Evolutionary conservation across 2,888 invertebrate genomes (phyloP).

Genomic region (Metallyticus violacea): DNA sequence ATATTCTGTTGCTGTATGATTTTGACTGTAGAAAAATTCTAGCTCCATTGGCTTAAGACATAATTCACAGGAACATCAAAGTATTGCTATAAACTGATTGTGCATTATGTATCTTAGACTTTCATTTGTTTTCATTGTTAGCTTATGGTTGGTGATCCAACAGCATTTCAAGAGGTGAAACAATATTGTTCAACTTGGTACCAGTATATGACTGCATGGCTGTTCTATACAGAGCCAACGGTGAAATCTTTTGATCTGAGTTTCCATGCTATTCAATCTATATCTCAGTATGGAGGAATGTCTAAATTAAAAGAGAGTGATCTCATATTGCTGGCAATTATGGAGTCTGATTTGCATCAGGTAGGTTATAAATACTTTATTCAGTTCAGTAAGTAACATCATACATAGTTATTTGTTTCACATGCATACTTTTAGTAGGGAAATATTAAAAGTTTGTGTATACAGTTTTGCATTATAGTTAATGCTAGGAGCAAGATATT

Average conservation of each 20-base stretch:
- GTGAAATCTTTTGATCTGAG: conserved; percentile 70
- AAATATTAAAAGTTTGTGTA: no score
- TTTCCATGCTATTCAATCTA: conserved; percentile 64
- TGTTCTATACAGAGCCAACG: conserved; percentile 80
- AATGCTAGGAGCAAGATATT: no score
- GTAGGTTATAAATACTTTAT: conserved; percentile 51
- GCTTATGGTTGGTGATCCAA: conserved; percentile 75
- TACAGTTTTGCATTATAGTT: no score
- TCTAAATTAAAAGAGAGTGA: conserved; percentile 61
- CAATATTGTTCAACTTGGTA: conserved; percentile 80
- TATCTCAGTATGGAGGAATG: conserved; percentile 52
- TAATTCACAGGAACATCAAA: no score
- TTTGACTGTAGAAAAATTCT: no score
- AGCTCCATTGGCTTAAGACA: no score
- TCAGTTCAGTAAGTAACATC: no score
- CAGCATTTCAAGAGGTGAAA: conserved; percentile 67
- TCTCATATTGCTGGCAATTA: conserved; percentile 71
- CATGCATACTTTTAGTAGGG: no score
- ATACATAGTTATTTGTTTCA: no score
- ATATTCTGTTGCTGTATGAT: no score
- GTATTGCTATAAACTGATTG: no score
- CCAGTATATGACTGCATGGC: conserved; percentile 79
- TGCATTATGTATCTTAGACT: no score
- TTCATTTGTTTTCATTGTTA: conserved; percentile 45
- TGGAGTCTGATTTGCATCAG: conserved; percentile 81